Evolutionary conservation across 2,113 vertebrate species (phyloP), one percentile per base, ranked within the genome.

Genomic region (Morone chrysops): DNA sequence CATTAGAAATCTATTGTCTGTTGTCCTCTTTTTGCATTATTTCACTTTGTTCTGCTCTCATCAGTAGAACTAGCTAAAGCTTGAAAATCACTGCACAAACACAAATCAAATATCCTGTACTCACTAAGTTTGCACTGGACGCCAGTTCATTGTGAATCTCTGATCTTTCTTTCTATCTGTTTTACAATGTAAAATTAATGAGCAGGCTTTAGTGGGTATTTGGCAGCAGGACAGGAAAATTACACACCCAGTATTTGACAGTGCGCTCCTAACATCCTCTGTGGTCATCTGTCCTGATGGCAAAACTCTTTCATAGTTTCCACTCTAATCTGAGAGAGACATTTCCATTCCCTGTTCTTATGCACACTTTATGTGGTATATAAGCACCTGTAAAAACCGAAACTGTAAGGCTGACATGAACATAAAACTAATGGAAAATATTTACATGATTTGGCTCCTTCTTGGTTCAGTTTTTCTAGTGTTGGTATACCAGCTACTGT

Each of bases 161-260:
- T 62, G 60, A 77, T 80, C 63, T 78, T 57, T 75, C 83, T 48
- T 57, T 67, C 62, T 70, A 20, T 87, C 54, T 90, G 78, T 87
- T 81, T 84, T 75, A 87, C 81, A 83, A 75, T 53, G 70, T 69
- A 43, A 83, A 87, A 90, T 73, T 65, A 79, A 84, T 90, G 67
- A 80, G n/a, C n/a, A 50, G 75, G 70, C 80, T 84, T 86, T 91
- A 89, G 85, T 87, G 80, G 85, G 72, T 83, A 82, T 81, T 89
- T 92, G 91, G 89, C 91, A 83, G 76, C 74, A 82, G 57, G 53
- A 85, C 87, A 89, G 83, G 87, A 87, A 90, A 78, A 84, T 48
- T 72, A 57, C 81, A 84, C 56, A 68, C 36, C 47, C 72, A 78
- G 17, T 84, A 84, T 87, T 84, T 86, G 87, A 89, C 83, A 86